Evolutionary conservation across 2,888 invertebrate species (phyloP), one percentile per base, ranked within the genome.

Genomic region (Opisthograptis luteolata): DNA sequence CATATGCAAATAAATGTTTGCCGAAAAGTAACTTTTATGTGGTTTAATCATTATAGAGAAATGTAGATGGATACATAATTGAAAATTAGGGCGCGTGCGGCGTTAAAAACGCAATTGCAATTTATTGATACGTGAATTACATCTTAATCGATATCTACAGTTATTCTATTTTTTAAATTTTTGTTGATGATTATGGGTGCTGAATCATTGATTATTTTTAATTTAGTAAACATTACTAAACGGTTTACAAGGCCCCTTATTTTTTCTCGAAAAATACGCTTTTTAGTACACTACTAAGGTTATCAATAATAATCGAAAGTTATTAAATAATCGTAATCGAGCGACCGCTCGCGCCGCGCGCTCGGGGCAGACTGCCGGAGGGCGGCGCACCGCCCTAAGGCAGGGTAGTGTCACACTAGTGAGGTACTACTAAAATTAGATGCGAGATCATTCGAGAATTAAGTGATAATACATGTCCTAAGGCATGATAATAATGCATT

Each of bases 381-480:
- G 88, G 87, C 86, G 85, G 81, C 69, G 68, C 57, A 66, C 77
- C 81, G 84, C 87, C 87, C 87, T 79, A 72, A 71, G 87, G 84
- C 49, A 51, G 50, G 50, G 50, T 25, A 12, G 39, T 44, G 76
- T 70, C 61, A 74, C 66, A 40, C 22, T 19, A 27, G 17, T 5
- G 24, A 9, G 17, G 9, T 45, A 62, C 64, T 56, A 73, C 55
- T 66, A 57, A 59, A 58, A 64, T 61, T 70, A 58, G 62, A 68
- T 5, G 5, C 31, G 5, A 17, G 8, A 8, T 41, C 15, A n/a
- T 10, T 1, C 13, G 14, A 40, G 20, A 3, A n/a, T 9, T 15
- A 2, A 6, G 27, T 6, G 15, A 12, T 17, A n/a, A n/a, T n/a
- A n/a, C n/a, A n/a, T n/a, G n/a, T n/a, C n/a, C n/a, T n/a, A n/a